Evolutionary conservation across 2,113 vertebrate genomes (phyloP).

Genomic region (Aptenodytes forsteri): DNA sequence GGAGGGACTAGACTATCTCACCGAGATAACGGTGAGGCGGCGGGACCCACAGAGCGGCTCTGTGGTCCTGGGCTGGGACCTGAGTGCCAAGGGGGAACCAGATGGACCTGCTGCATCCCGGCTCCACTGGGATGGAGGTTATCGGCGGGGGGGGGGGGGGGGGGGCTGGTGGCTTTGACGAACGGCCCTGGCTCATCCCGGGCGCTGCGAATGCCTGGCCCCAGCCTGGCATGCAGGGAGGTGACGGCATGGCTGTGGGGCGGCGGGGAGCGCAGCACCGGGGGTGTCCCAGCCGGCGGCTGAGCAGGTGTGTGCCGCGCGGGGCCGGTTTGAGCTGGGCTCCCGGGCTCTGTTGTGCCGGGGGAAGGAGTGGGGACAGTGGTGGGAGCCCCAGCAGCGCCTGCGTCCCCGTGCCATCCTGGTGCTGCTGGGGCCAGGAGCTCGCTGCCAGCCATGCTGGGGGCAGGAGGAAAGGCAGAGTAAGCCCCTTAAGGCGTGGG

Average conservation of each 20-base stretch:
- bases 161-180: neutral
- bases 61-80: neutral
- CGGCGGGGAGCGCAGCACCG: fast-evolving
- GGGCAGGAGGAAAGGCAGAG: neutral
- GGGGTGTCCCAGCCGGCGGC: fast-evolving
- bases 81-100: neutral
- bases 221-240: fast-evolving
- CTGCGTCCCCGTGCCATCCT: fast-evolving
- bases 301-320: neutral
- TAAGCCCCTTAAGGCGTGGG: neutral
- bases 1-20: neutral
- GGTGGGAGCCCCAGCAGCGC: fast-evolving
- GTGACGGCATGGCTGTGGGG: neutral
- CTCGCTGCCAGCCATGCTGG: neutral
- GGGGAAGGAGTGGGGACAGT: neutral
- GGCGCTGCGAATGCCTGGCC: neutral
- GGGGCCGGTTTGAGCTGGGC: fast-evolving
- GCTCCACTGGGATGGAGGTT: neutral
- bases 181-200: fast-evolving
- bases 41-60: neutral
- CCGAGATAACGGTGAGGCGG: fast-evolving
- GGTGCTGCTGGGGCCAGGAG: neutral
- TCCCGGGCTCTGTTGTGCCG: neutral
- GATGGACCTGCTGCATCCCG: neutral
- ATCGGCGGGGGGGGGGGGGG: no score